Conservation (phyloP, 2,888 invertebrate genomes). For the Atrina japonica region DNA sequence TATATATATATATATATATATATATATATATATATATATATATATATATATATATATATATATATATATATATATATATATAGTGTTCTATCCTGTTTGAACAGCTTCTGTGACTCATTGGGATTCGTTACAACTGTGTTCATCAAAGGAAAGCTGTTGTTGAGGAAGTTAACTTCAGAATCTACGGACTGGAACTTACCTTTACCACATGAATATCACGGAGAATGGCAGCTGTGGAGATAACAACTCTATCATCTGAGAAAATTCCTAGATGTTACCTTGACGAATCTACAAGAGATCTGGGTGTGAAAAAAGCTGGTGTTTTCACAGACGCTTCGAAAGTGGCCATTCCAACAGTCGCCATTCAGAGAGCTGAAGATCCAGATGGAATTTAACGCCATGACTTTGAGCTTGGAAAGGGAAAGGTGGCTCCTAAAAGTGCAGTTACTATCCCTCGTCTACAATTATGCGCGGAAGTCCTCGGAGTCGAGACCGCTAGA, state of each 20-base stretch:
- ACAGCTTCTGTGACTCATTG: slow-evolving; percentile 45
- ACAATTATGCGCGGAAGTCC: slow-evolving; percentile 29
- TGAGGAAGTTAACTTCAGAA: neutral
- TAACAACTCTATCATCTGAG: neutral
- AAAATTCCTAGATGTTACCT: neutral
- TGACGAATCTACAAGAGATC: neutral
- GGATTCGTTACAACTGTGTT: slow-evolving; percentile 44
- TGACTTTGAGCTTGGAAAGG: slow-evolving; percentile 52
- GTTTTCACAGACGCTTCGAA: slow-evolving; percentile 55
- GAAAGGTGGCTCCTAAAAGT: slow-evolving; percentile 47
- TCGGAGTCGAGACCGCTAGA: slow-evolving; percentile 43
- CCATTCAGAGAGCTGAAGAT: slow-evolving; percentile 46
- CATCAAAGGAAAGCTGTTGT: slow-evolving; percentile 18
- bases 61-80: too few species aligned
- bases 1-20: too few species aligned
- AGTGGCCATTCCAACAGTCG: slow-evolving; percentile 49
- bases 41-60: too few species aligned
- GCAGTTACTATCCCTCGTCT: slow-evolving; percentile 53
- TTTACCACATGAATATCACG: neutral
- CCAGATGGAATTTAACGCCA: slow-evolving; percentile 1
- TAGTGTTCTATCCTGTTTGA: slow-evolving; percentile 39
- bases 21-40: too few species aligned
- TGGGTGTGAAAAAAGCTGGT: slow-evolving; percentile 26
- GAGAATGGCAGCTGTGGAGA: neutral
- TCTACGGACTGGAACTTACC: neutral